Evolutionary conservation across 2,888 invertebrate genomes (phyloP), one percentile per base, ranked within the genome.

Genomic region (Pimpla rufipes): DNA sequence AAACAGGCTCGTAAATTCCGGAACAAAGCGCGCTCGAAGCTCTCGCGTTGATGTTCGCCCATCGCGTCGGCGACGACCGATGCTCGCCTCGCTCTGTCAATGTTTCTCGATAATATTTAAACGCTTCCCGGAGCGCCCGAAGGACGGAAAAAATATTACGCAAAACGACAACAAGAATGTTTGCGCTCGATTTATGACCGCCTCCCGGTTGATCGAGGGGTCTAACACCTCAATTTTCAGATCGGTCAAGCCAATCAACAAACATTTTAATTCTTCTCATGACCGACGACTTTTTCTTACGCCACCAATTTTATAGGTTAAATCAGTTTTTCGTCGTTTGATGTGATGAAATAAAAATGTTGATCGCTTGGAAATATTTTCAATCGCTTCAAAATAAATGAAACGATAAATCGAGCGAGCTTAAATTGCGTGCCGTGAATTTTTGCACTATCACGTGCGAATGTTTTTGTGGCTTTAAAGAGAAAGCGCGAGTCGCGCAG

Each of bases 1-100:
- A 85, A 82, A 85, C 80, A 78, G 83, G 75, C 70, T 80, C 85
- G 76, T 85, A 85, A 85, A 85, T 85, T 71, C 67, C 37, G 47
- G 52, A 29, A 57, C 71, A 76, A 76, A 71, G 45, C 68, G 16
- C 23, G 67, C 77, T 66, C 55, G 13, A 52, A 66, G 21, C 70
- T 50, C 40, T 79, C 42, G 47, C 68, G 45, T 79, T 73, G 75
- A 77, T 59, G 52, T 71, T 52, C 29, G 29, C 29, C 68, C 40
- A n/a, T 29, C 73, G 68, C 47, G 18, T 67, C 67, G 3, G 29
- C 29, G 3, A 5, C 47, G n/a, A 10, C 29, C 79, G 42, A 79
- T 40, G 21, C 62, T 76, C 40, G 67, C n/a, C 52, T 77, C 70
- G 18, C 7, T 76, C 55, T 59, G 42, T 62, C 52, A 8, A 74